Evolutionary conservation across 2,113 vertebrate species (phyloP).

Genomic region (Lamprotornis superbus): DNA sequence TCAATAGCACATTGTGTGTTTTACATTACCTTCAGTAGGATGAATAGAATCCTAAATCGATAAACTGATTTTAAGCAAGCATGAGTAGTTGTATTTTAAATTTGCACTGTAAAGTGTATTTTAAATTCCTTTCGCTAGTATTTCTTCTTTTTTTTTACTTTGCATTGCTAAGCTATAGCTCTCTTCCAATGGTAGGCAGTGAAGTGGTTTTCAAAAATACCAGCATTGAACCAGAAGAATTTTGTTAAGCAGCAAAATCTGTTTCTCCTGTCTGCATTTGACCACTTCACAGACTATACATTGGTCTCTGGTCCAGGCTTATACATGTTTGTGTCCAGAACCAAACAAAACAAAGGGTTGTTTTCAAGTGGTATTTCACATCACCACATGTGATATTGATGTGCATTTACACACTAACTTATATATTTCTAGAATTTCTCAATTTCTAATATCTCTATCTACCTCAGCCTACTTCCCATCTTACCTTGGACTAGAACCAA

Average conservation of each 20-base stretch:
- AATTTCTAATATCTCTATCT: background rate
- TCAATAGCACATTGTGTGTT: background rate
- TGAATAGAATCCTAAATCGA: background rate
- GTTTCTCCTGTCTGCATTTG: background rate
- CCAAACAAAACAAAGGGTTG: background rate
- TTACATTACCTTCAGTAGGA: background rate
- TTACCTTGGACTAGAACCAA: background rate
- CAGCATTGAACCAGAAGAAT: background rate
- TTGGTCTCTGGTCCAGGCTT: background rate
- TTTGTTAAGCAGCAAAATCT: background rate
- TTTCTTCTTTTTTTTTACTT: background rate
- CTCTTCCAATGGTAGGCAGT: background rate
- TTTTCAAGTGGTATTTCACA: background rate
- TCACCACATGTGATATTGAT: fast-evolving
- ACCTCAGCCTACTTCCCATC: background rate
- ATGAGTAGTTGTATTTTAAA: background rate
- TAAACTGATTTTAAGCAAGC: background rate
- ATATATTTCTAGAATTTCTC: background rate
- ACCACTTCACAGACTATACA: background rate
- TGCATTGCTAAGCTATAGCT: background rate
- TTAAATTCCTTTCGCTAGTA: background rate
- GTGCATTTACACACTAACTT: background rate
- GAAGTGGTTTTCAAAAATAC: background rate
- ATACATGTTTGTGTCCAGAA: background rate
- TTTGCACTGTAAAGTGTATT: background rate